Base-by-base conservation (phyloP, 2,888 invertebrate genomes). In the Campaea margaritaria region DNA sequence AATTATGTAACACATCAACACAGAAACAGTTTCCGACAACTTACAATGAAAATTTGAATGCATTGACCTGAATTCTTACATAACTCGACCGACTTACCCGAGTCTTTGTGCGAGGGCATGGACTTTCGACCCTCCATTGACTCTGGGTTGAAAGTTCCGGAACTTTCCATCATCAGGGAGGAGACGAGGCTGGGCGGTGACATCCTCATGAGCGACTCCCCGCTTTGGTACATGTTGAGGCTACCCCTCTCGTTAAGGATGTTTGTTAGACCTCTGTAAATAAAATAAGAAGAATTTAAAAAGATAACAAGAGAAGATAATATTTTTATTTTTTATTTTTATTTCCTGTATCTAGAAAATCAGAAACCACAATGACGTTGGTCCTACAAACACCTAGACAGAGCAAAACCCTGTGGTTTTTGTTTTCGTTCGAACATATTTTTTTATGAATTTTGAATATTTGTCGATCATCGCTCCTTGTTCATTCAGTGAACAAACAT, bases 161-260 rank as follows among this genome's bases (percentile, higher is more conserved):
- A 93, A 64, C 78, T 86, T 65, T 93, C 93, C 92, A 93, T 91
- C 1, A 91, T 78, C 0, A 92, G 68, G 0, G 94, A 94, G 13
- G 94, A 94, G 13, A 94, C 93, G 21, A 95, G 85, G 69, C 94
- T 94, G 0, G 94, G 94, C 0, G 94, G 94, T 0, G 89, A 94
- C 94, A 82, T 93, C 7, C 91, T 73, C 89, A 90, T 89, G 0
- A 91, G 75, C 0, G 87, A 90, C 60, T 91, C 92, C 0, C 91
- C 92, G 65, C 91, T 91, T 64, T 86, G 89, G 65, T 89, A 91
- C 91, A 92, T 92, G 72, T 86, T 88, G 5, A 91, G 78, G 56
- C 91, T 91, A 14, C 85, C 81, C 0, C 90, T 85, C 39, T 91
- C 90, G 70, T 85, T 85, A 73, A 89, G 69, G 45, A 87, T 78